These are phyloP conservation scores for Athrips mouffetella DNA, from an alignment of 2,888 invertebrate species.

Conservation along the genomic window DNA sequence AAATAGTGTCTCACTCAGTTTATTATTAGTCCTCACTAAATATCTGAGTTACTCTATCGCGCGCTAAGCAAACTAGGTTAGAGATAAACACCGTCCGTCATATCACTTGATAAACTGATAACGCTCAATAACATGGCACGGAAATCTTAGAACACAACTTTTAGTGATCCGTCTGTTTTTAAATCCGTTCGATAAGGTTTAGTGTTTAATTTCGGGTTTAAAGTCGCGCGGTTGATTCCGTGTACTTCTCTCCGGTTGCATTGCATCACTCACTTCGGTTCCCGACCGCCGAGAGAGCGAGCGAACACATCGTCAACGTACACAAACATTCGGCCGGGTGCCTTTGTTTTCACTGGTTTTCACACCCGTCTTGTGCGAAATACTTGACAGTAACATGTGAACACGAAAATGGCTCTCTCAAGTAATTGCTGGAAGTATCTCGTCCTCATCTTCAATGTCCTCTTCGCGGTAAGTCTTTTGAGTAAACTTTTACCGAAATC, in stretches of 20 bases:
- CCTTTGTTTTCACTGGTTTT: conserved; percentile 62
- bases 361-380: conserved; percentile 56
- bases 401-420: conserved; percentile 64
- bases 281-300: conserved; percentile 32
- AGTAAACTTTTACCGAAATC: conserved; percentile 17
- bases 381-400: conserved; percentile 59
- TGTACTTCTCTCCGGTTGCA: too few relatives aligned
- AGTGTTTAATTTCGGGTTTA: too few relatives aligned
- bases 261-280: conserved; percentile 51
- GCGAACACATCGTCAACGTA: conserved; percentile 27
- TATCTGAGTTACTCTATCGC: conserved; percentile 1
- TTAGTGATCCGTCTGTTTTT: background rate
- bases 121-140: conserved; percentile 17
- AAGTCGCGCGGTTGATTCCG: too few relatives aligned
- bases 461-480: conserved; percentile 66
- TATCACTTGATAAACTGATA: conserved; percentile 55
- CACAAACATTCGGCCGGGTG: conserved; percentile 65
- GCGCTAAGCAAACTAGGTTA: conserved; percentile 66
- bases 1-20: too few relatives aligned
- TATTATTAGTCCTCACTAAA: conserved; percentile 2
- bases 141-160: background rate
- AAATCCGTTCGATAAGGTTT: conserved; percentile 34
- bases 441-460: conserved; percentile 67
- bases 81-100: conserved; percentile 28
- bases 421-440: conserved; percentile 75